Conservation (phyloP, 2,797 vertebrate species). For the Odontamblyopus rebecca region DNA sequence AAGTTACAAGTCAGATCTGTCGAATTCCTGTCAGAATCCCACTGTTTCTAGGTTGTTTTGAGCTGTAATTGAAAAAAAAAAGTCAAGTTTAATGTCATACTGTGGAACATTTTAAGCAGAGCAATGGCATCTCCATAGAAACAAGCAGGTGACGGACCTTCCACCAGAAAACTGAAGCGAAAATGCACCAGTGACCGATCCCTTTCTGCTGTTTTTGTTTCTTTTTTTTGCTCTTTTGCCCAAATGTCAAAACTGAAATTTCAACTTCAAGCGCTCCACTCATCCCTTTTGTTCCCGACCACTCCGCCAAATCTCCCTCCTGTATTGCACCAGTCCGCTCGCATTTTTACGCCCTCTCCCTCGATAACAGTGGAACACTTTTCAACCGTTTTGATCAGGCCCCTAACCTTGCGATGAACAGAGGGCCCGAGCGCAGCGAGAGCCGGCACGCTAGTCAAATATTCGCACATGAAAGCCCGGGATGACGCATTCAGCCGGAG, state of each 20-base stretch:
- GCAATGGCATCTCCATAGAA: too few species aligned
- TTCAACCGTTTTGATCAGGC: conserved; percentile 49
- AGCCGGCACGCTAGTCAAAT: conserved; percentile 49
- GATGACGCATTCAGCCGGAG: conserved; percentile 60
- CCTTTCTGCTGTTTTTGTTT: too few species aligned
- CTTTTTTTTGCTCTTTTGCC: neutral
- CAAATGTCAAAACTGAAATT: neutral
- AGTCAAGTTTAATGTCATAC: too few species aligned
- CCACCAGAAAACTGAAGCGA: too few species aligned
- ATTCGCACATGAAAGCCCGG: conserved; percentile 53
- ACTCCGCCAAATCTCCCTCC: conserved; percentile 29
- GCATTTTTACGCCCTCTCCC: conserved; percentile 32
- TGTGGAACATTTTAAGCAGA: too few species aligned
- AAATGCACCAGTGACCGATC: too few species aligned
- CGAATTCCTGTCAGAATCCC: too few species aligned
- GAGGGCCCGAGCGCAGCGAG: conserved; percentile 37
- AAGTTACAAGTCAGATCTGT: too few species aligned
- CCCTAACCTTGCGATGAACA: conserved; percentile 20
- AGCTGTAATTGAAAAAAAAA: too few species aligned
- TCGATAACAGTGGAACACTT: conserved; percentile 36
- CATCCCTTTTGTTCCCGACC: conserved; percentile 25
- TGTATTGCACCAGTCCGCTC: conserved; percentile 43
- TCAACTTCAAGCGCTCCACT: neutral
- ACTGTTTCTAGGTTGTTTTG: too few species aligned
- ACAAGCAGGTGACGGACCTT: too few species aligned